Evolutionary conservation across 2,888 invertebrate species (phyloP).

Genomic region (Clivina fossor): DNA sequence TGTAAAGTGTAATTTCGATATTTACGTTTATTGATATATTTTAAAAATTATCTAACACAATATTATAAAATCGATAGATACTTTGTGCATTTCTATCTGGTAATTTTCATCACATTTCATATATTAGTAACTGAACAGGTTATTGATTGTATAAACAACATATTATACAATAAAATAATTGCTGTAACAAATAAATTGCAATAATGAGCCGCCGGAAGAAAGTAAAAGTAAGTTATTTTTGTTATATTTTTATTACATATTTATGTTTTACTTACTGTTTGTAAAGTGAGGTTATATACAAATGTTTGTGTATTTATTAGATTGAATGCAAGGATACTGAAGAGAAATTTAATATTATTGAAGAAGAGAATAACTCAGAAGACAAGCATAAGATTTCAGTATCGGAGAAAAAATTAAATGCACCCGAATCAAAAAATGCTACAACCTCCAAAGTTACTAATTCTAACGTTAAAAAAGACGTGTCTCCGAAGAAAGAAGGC

Average conservation of each 20-base stretch:
- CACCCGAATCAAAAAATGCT: constrained; percentile 56
- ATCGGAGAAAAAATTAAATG: constrained; percentile 60
- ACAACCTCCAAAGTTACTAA: constrained; percentile 57
- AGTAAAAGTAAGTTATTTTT: constrained; percentile 46
- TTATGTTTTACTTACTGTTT: constrained; percentile 6
- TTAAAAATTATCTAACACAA: too few species aligned
- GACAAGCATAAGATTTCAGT: constrained; percentile 62
- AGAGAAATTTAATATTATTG: constrained; percentile 64
- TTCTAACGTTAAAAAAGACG: constrained; percentile 51
- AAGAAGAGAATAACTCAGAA: constrained; percentile 64
- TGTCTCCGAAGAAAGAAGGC: constrained; percentile 45
- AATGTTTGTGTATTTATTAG: constrained; percentile 48
- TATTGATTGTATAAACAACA: too few species aligned
- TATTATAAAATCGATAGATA: too few species aligned
- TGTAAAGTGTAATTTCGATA: not conserved
- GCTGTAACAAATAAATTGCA: too few species aligned
- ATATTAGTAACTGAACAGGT: too few species aligned
- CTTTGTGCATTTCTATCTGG: too few species aligned
- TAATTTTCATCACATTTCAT: too few species aligned
- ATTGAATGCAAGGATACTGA: constrained; percentile 69
- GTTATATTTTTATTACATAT: not conserved
- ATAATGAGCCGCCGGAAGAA: constrained; percentile 52
- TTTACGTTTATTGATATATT: too few species aligned
- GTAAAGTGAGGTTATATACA: constrained; percentile 37
- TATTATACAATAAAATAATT: too few species aligned